Evolutionary conservation across 2,113 vertebrate species (phyloP), one percentile per base, ranked within the genome.

Genomic region (Cygnus atratus): DNA sequence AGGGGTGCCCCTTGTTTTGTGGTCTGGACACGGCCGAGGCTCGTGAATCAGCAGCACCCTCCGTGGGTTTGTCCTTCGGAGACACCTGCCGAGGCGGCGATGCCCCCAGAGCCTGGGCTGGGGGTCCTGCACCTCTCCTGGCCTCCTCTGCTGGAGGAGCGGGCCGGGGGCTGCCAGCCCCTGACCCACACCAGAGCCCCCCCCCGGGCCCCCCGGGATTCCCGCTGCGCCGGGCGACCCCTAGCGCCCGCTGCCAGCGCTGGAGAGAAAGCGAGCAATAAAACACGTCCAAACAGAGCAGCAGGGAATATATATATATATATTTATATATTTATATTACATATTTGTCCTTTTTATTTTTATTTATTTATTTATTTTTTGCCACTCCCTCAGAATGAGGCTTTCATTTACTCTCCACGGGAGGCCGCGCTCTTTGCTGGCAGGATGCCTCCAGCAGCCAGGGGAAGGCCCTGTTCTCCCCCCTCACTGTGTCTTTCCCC

Each of bases 211-310:
- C 48, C 68, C 68, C 46, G n/a, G 46, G 43, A 20, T 77, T 91
- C 67, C 75, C 55, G 63, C 74, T 78, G 82, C 44, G n/a, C 61
- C 88, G 78, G 80, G 74, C n/a, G 93, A 94, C 90, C 78, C 77
- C 96, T 96, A 92, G 95, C 67, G 95, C 92, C 75, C 39, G 33
- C 61, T 33, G 33, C 13, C 2, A 3, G 11, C 24, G 19, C 57
- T 12, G 57, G 57, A 48, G 46, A 11, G 46, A 46, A 11, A 52
- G 50, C 13, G 13, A 25, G 9, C 31, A 11, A n/a, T 12, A 58
- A 58, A n/a, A 21, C 19, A 58, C 19, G 19, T n/a, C 33, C 33
- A 33, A 58, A 58, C 43, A 58, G 16, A 58, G 8, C 24, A 59
- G 43, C 20, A 73, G 29, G 43, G 10, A 7, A 25, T 52, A 50